phyloP scores from a whole-genome alignment of 2,888 invertebrate genomes.

The Synanthedon vespiformis region DNA sequence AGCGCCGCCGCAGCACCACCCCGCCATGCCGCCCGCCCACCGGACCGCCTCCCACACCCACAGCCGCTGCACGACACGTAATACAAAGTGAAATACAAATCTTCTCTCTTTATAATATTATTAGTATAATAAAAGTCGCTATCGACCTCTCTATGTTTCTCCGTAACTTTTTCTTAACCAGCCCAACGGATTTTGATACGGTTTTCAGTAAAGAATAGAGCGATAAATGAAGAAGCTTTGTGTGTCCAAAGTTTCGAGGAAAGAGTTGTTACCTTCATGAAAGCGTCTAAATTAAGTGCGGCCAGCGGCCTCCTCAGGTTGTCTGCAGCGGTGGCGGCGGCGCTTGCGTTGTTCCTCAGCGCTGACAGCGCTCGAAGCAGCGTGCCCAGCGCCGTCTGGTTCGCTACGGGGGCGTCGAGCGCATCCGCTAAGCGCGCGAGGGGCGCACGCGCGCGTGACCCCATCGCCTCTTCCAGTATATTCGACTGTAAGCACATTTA shows the following conservation, averaged over 20 bases:
- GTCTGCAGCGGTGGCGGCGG: conserved; percentile 80
- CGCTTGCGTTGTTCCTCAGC: conserved; percentile 79
- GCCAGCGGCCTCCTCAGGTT: conserved; percentile 80
- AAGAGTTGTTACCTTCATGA: conserved; percentile 42
- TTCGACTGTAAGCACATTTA: conserved; percentile 69
- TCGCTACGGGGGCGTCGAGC: conserved; percentile 81
- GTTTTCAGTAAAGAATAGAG: too few relatives aligned
- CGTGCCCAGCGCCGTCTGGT: conserved; percentile 80
- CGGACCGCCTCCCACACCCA: conserved; percentile 81
- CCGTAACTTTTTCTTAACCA: too few relatives aligned
- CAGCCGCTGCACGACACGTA: conserved; percentile 61
- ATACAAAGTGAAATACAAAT: too few relatives aligned
- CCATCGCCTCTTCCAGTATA: conserved; percentile 80
- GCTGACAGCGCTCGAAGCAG: conserved; percentile 77
- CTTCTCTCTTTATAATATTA: too few relatives aligned
- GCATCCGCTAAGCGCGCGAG: conserved; percentile 80
- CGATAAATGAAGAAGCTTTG: not conserved
- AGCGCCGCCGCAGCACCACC: conserved; percentile 86
- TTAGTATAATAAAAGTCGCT: too few relatives aligned
- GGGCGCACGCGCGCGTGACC: conserved; percentile 76
- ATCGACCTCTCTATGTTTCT: too few relatives aligned
- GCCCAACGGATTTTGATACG: too few relatives aligned
- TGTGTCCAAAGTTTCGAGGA: not conserved
- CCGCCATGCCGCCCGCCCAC: conserved; percentile 92
- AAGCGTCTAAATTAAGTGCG: conserved; percentile 75